Conservation (phyloP, 2,888 invertebrate genomes). For the Cryptus armator region DNA sequence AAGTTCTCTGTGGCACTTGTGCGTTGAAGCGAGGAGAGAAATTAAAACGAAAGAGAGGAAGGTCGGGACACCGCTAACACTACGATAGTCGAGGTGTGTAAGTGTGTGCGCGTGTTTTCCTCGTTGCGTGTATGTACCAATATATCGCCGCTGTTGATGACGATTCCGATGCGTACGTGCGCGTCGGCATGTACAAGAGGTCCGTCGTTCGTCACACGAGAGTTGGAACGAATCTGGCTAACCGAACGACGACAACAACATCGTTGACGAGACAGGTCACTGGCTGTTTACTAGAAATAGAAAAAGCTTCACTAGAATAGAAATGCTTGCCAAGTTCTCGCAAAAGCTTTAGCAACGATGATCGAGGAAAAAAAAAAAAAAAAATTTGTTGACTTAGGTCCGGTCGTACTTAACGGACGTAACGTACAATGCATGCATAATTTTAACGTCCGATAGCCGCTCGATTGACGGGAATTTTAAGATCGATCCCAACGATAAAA, state of each 20-base stretch:
- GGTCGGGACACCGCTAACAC: conserved; percentile 32
- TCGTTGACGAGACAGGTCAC: conserved; percentile 1
- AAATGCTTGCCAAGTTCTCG: neutral
- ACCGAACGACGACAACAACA: conserved; percentile 36
- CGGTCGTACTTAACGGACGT: neutral
- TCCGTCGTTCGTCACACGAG: conserved; percentile 14
- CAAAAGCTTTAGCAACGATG: neutral
- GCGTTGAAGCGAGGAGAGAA: conserved; percentile 3
- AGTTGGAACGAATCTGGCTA: conserved; percentile 10
- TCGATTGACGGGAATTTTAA: neutral
- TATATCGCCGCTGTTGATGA: conserved; percentile 20
- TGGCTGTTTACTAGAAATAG: conserved; percentile 6
- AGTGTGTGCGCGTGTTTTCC: conserved; percentile 33
- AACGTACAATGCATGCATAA: neutral
- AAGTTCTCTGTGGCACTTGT: conserved; percentile 27
- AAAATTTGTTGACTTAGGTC: conserved; percentile 3
- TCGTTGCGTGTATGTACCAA: conserved; percentile 16
- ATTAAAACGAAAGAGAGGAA: conserved; percentile 41
- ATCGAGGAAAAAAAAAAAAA: conserved; percentile 1
- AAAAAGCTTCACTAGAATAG: conserved; percentile 10
- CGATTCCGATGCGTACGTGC: conserved; percentile 57
- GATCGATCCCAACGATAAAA: neutral
- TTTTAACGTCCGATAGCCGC: neutral
- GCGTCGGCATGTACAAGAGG: conserved; percentile 21
- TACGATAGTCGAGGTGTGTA: conserved; percentile 9